Conservation (phyloP, 30 jellyfish, hydroid and myxozoan species). For the Pelagia noctiluca region DNA sequence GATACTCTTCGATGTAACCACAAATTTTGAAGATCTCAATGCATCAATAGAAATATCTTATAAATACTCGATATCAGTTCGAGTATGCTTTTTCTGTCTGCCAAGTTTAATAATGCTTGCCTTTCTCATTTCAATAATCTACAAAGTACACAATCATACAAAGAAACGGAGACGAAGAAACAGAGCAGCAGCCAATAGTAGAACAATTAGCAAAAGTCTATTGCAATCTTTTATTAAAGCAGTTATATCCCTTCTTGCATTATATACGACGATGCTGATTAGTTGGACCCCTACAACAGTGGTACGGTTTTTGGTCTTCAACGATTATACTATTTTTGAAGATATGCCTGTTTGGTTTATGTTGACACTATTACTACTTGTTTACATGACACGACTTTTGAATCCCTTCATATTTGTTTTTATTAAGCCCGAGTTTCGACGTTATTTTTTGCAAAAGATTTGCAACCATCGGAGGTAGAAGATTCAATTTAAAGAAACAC, state of each 20-base stretch:
- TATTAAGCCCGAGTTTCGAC: conserved; percentile 55
- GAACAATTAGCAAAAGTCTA: background rate
- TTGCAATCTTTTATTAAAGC: conserved; percentile 61
- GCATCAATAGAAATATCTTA: conserved; percentile 14
- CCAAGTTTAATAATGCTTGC: conserved; percentile 60
- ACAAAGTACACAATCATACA: conserved; percentile 31
- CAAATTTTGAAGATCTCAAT: background rate
- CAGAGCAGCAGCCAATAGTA: conserved; percentile 23
- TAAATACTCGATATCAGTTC: conserved; percentile 55
- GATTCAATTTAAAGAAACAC: too few relatives aligned
- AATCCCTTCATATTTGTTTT: conserved; percentile 66
- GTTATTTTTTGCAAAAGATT: conserved; percentile 19
- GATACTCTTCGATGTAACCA: conserved; percentile 41
- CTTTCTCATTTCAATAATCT: conserved; percentile 53
- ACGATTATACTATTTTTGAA: conserved; percentile 4
- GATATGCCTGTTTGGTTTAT: conserved; percentile 36
- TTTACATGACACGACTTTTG: too few relatives aligned
- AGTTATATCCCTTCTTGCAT: conserved; percentile 55
- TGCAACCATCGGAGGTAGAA: too few relatives aligned
- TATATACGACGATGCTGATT: conserved; percentile 58
- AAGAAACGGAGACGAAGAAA: conserved; percentile 37
- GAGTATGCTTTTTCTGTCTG: conserved; percentile 57
- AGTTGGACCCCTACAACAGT: conserved; percentile 74
- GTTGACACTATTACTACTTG: conserved; percentile 47
- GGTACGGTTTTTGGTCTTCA: conserved; percentile 53